Base-by-base conservation (phyloP, 2,888 invertebrate genomes). In the Archips crataeganus region DNA sequence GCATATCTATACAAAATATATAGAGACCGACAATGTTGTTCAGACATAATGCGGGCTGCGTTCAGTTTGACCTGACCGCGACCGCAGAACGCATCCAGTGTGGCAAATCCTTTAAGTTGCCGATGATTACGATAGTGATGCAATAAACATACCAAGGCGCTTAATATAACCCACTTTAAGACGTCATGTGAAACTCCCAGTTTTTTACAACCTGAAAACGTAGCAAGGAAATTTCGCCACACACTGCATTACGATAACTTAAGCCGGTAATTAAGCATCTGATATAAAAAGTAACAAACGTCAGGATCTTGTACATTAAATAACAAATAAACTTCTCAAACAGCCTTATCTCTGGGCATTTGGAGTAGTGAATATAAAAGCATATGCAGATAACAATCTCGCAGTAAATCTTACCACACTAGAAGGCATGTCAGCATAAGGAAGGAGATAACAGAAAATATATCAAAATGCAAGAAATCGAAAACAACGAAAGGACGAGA, bases 321-420 rank as follows among this genome's bases (percentile, higher is more conserved):
- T n/a, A 51, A 34, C 15, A 36, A n/a, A 45, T 34, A 62, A 54
- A 57, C 51, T 59, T 23, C 5, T 54, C 57, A 67, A 72, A 72
- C 67, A 72, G 10, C 42, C 10, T 72, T 72, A 72, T 72, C 72
- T 57, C 13, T 15, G 36, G 45, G 51, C 61, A 54, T 45, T 62
- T 54, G 8, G 23, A 9, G 5, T 13, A 45, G 15, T n/a, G 13
- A 42, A 67, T 67, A 67, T 62, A 67, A 72, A 62, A 54, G 13
- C 36, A 3, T 47, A 9, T 10, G 9, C 36, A 23, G 13, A 34
- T 54, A n/a, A 9, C n/a, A 60, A 23, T 15, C 72, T 5, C 8
- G 34, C 62, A 67, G 61, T 66, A 11, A 5, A 57, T 45, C 34
- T 42, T 6, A 54, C 11, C 0, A 34, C 23, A 4, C 61, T 23